Base-by-base conservation (phyloP, 2,113 vertebrate species). In the Tragelaphus scriptus region DNA sequence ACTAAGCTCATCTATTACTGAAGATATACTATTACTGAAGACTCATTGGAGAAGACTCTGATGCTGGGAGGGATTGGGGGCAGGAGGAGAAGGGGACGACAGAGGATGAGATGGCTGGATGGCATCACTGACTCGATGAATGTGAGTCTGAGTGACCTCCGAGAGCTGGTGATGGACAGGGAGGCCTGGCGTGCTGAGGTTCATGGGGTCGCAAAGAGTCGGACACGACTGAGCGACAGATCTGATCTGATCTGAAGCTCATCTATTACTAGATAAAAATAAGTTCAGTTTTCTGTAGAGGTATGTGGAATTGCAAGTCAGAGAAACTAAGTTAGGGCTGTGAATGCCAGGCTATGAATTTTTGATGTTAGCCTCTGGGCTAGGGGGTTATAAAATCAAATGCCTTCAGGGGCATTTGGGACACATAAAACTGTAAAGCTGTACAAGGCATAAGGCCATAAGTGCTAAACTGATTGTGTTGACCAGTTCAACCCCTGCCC, bases 401-500 rank as follows among this genome's bases (percentile, higher is more conserved):
- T 79, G 75, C 65, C 88, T 97, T 92, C 58, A 47, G 71, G 40
- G 55, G 95, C 75, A 95, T 56, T 40, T 8, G 16, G 30, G 92
- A 95, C 58, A 97, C 32, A 96, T 40, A 81, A 79, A 96, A 85
- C 63, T 89, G n/a, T 91, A 80, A 93, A 95, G 87, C 21, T 82
- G 47, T 94, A 71, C 26, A 85, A 87, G 47, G 58, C 44, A 55
- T 75, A 93, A 51, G n/a, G 71, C 28, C 93, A 30, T 91, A 95
- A 97, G 47, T 94, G 36, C 68, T 95, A 93, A 96, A 97, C 32
- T 58, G 30, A 65, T 58, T 93, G n/a, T 94, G 61, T 85, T 96
- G 88, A 94, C 55, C 56, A 90, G 71, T 81, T 47, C 85, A 95
- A 90, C 26, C 19, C 36, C 26, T 96, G 47, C 1, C n/a, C 23